phyloP scores from a whole-genome alignment of 2,888 invertebrate genomes.

The Leptopilina syphax region DNA sequence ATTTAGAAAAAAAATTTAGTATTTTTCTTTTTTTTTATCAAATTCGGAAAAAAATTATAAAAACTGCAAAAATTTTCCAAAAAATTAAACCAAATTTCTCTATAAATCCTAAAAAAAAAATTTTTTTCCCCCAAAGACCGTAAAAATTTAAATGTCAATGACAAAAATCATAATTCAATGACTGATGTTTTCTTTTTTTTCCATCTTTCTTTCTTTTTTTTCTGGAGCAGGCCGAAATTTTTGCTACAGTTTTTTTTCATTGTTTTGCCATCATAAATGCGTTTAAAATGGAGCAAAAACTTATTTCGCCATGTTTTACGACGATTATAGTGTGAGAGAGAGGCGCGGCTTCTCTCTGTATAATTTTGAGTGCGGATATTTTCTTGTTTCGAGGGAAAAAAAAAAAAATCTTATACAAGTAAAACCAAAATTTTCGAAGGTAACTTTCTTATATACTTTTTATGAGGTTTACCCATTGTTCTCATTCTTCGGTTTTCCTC shows the following conservation, averaged over 20 bases:
- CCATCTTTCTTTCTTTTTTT: too few relatives aligned
- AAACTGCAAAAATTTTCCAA: too few relatives aligned
- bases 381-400: neutral
- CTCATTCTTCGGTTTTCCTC: neutral
- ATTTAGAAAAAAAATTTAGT: too few relatives aligned
- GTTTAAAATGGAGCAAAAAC: constrained; percentile 64
- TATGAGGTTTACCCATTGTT: constrained; percentile 49
- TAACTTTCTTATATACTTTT: constrained; percentile 47
- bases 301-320: constrained; percentile 55
- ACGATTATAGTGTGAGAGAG: neutral
- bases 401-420: neutral
- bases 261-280: constrained; percentile 57
- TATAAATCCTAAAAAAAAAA: too few relatives aligned
- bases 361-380: constrained; percentile 26
- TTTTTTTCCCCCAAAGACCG: too few relatives aligned
- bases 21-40: too few relatives aligned
- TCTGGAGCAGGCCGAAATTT: constrained; percentile 33
- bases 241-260: constrained; percentile 44
- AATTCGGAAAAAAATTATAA: too few relatives aligned
- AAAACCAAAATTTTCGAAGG: neutral
- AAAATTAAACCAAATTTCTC: too few relatives aligned
- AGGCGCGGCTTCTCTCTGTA: too few relatives aligned
- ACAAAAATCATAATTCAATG: too few relatives aligned
- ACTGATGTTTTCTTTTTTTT: too few relatives aligned
- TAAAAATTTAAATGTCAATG: too few relatives aligned